Base-by-base conservation (phyloP, 2,113 vertebrate genomes). In the Athene cunicularia region DNA sequence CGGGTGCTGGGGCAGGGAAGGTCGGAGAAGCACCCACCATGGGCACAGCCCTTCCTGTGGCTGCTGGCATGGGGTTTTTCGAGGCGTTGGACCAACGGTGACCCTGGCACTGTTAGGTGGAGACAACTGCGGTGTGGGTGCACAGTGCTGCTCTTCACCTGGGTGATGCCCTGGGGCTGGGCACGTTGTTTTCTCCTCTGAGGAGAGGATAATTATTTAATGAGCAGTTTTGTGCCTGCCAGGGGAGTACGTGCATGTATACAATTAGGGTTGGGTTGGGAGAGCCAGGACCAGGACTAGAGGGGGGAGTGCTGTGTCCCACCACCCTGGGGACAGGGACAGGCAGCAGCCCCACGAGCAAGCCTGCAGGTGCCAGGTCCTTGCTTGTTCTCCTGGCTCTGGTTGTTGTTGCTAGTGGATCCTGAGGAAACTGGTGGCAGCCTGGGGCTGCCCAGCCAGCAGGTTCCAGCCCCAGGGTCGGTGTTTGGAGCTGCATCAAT, bases 81-180 rank as follows among this genome's bases (percentile, higher is more conserved):
- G 2, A 53, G 63, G 11, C 2, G 1, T 3, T 2, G 6, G 71
- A 26, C 6, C 0, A 1, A 14, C 0, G 3, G 53, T 2, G 2
- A 11, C 49, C 22, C 49, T 21, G 77, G 68, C 77, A 22, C 24
- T 23, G 37, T 11, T 41, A 19, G 1, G 0, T 3, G 55, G 71
- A 18, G 56, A 21, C 5, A 7, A 75, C 68, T 63, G 26, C 50
- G 8, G n/a, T 8, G 23, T 82, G 5, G 2, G 1, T 22, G 47
- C 8, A 1, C 23, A 3, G 41, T 21, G 30, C 56, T 28, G 50
- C 8, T 62, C 76, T 43, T 43, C 88, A n/a, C 45, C 27, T 19
- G 49, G 47, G 63, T 1, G 3, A 82, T 95, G 75, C 56, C 68
- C 88, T 26, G 68, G 45, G 59, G 79, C 84, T 27, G 41, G 35